These are phyloP conservation scores for Telmatochromis sp. DNA, from an alignment of 2,113 vertebrate species.

Conservation along the genomic window DNA sequence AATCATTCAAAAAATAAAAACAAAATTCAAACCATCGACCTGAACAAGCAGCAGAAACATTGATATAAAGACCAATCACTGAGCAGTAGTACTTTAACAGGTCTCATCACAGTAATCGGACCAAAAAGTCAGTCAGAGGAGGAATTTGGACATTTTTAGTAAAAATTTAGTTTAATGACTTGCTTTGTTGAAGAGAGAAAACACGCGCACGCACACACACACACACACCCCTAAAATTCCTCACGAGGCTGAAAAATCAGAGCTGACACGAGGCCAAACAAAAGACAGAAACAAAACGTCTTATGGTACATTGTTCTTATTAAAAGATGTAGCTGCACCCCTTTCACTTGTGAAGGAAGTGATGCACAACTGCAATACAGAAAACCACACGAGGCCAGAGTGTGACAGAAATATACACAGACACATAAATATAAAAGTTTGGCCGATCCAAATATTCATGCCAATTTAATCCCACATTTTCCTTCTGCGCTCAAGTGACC, in stretches of 20 bases:
- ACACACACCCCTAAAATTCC: slow-evolving; percentile 37
- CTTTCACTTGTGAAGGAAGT: slow-evolving; percentile 29
- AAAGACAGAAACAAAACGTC: slow-evolving; percentile 27
- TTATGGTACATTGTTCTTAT: slow-evolving; percentile 61
- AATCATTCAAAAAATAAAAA: not conserved
- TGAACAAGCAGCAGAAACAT: slow-evolving; percentile 56
- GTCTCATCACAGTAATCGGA: slow-evolving; percentile 47
- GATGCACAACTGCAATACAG: slow-evolving; percentile 48
- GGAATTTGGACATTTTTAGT: slow-evolving; percentile 33
- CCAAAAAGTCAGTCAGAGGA: slow-evolving; percentile 21
- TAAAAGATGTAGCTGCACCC: slow-evolving; percentile 61
- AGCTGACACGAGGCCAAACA: slow-evolving; percentile 29
- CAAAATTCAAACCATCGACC: slow-evolving; percentile 21
- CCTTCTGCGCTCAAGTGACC: not conserved
- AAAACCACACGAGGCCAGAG: slow-evolving; percentile 58
- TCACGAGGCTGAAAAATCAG: slow-evolving; percentile 38
- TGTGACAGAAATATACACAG: slow-evolving; percentile 69
- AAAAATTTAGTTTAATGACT: slow-evolving; percentile 65
- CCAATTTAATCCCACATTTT: slow-evolving; percentile 48
- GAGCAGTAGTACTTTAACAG: slow-evolving; percentile 43
- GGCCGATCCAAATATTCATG: slow-evolving; percentile 46
- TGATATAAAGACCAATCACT: slow-evolving; percentile 45
- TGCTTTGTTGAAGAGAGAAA: slow-evolving; percentile 50
- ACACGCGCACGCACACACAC: not conserved
- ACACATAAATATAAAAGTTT: slow-evolving; percentile 69